These are phyloP conservation scores for Procambarus virginalis DNA, from an alignment of 1,140 invertebrate genomes.

Conservation along the genomic window DNA sequence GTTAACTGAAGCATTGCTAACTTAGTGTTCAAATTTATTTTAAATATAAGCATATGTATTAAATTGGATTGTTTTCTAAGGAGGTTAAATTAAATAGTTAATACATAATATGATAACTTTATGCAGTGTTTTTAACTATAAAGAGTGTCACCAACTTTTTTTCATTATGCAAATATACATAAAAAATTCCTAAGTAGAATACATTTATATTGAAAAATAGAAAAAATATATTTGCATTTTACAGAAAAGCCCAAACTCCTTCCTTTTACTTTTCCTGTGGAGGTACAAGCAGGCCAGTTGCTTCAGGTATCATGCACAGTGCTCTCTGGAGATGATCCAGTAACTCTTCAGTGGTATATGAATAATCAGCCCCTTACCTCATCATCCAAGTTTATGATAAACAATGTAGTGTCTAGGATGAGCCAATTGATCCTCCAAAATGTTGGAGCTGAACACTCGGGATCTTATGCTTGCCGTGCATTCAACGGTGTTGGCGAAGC, in stretches of 20 bases:
- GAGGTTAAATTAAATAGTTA: no score
- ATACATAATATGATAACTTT: no score
- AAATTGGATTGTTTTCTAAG: no score
- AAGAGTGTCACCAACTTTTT: no score
- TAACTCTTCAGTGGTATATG: slow-evolving; percentile 82
- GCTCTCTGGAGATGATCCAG: slow-evolving; percentile 86
- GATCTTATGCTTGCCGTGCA: slow-evolving; percentile 44
- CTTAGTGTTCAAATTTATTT: no score
- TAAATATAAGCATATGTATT: no score
- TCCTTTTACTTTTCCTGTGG: slow-evolving; percentile 84
- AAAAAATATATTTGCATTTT: not conserved
- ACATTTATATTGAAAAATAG: no score
- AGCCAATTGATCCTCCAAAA: slow-evolving; percentile 55
- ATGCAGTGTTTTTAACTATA: no score
- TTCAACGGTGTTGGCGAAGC: slow-evolving; percentile 54
- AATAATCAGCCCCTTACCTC: slow-evolving; percentile 29
- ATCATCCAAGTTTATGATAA: slow-evolving; percentile 53
- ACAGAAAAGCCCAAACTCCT: slow-evolving; percentile 86
- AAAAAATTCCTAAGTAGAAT: no score
- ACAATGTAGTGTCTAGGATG: slow-evolving; percentile 50
- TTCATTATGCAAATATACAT: no score
- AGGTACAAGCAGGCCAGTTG: slow-evolving; percentile 85
- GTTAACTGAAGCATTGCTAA: no score
- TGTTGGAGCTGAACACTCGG: slow-evolving; percentile 42
- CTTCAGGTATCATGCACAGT: slow-evolving; percentile 86